Conservation (phyloP, 2,113 vertebrate genomes). For the Conger conger region DNA sequence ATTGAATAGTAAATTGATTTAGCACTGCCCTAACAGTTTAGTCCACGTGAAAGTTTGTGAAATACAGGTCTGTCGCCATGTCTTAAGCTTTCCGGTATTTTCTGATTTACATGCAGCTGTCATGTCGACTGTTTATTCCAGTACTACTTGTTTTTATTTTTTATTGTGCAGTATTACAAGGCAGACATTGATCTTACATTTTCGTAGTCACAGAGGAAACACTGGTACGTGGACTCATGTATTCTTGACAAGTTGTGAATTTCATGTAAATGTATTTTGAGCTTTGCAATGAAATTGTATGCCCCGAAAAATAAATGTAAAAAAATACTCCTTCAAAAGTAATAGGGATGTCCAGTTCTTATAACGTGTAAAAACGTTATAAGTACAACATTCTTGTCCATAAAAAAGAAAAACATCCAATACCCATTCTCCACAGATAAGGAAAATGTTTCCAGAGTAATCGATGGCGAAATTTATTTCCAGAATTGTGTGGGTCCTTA, state of each 20-base stretch:
- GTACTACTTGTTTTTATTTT: not conserved
- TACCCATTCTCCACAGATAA: not conserved
- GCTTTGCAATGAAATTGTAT: not conserved
- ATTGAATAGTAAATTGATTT: not conserved
- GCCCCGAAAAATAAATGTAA: not conserved
- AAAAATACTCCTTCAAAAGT: not conserved
- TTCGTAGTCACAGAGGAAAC: not conserved
- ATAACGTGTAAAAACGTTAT: not conserved
- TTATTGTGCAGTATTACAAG: not conserved
- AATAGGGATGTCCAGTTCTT: not conserved
- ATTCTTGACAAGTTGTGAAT: not conserved
- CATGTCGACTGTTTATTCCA: not conserved
- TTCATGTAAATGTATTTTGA: not conserved
- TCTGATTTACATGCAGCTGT: not conserved
- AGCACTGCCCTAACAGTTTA: too few species aligned
- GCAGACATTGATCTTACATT: not conserved
- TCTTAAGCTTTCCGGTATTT: not conserved
- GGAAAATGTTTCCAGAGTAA: not conserved
- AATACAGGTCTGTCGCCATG: not conserved
- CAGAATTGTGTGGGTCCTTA: not conserved
- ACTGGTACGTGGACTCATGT: not conserved
- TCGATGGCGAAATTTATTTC: not conserved
- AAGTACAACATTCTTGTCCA: not conserved
- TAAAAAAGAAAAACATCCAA: not conserved
- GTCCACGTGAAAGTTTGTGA: not conserved